A percentile compares a stretch with the other conserved stretches of the same genome.
Conservation (phyloP, 1,140 invertebrate genomes). For the Anagrus nilaparvatae region DNA sequence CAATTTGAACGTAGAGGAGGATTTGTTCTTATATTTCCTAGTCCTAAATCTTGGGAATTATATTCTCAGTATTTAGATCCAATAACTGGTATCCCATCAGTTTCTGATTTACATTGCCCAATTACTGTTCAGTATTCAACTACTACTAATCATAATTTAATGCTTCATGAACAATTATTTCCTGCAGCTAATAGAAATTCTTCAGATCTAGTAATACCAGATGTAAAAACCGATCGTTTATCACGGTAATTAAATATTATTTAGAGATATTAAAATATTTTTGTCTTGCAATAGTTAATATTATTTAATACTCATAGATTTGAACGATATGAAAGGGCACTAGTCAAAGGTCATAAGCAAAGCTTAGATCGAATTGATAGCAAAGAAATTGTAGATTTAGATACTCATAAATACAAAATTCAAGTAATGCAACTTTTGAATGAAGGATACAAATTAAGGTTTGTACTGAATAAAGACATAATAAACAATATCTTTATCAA, state of each 20-base stretch:
- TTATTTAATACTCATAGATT: constrained; percentile 22
- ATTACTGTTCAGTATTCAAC: constrained; percentile 44
- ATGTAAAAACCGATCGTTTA: constrained; percentile 35
- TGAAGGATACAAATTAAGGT: constrained; percentile 48
- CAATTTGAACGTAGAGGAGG: constrained; percentile 79
- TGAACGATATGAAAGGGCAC: constrained; percentile 49
- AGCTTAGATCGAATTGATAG: constrained; percentile 34
- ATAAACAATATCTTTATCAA: background rate
- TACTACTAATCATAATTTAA: constrained; percentile 69
- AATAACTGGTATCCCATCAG: constrained; percentile 58
- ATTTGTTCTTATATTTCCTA: constrained; percentile 87
- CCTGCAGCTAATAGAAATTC: constrained; percentile 48
- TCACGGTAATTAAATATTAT: constrained; percentile 29
- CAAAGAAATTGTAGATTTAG: constrained; percentile 36
- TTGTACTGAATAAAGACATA: constrained; percentile 8
- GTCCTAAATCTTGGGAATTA: constrained; percentile 73
- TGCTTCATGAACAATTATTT: constrained; percentile 67
- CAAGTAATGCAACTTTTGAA: constrained; percentile 41
- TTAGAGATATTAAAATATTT: constrained; percentile 1
- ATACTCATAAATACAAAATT: constrained; percentile 36
- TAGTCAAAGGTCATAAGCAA: constrained; percentile 46
- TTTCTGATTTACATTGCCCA: constrained; percentile 47
- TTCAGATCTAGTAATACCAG: constrained; percentile 39
- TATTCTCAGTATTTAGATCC: constrained; percentile 66
- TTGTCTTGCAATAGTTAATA: constrained; percentile 5